phyloP scores from a whole-genome alignment of 2,797 vertebrate species.

The Xiphophorus birchmanni region DNA sequence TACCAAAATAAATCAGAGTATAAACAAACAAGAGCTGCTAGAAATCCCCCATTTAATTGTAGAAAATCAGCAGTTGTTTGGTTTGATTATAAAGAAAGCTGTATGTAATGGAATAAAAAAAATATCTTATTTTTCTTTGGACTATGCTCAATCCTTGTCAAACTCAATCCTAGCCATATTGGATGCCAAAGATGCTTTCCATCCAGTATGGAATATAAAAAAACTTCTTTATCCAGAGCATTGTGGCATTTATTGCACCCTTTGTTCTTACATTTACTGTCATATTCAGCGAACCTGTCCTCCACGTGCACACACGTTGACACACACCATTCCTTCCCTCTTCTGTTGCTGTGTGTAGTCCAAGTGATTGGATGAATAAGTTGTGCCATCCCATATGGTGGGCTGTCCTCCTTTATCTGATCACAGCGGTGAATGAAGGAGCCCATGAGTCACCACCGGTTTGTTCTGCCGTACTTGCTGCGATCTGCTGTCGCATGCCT shows the following conservation, averaged over 20 bases:
- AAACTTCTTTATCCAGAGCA: constrained; percentile 13
- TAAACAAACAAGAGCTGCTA: constrained; percentile 35
- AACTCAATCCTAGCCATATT: neutral
- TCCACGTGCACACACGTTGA: constrained; percentile 18
- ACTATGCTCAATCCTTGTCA: neutral
- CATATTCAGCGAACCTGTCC: constrained; percentile 50
- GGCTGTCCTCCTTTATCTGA: constrained; percentile 80
- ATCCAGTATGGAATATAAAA: neutral
- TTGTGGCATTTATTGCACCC: constrained; percentile 35
- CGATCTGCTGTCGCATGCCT: constrained; percentile 60
- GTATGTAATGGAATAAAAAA: constrained; percentile 10
- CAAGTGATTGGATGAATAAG: constrained; percentile 81
- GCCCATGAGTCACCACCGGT: constrained; percentile 76
- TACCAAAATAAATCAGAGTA: constrained; percentile 56
- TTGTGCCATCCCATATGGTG: constrained; percentile 84
- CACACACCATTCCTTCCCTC: constrained; percentile 49
- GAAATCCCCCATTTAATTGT: constrained; percentile 45
- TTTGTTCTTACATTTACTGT: constrained; percentile 53
- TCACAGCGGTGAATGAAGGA: constrained; percentile 79
- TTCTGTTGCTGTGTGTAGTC: constrained; percentile 70
- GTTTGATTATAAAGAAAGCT: constrained; percentile 37
- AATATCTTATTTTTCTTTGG: neutral
- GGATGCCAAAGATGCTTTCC: neutral
- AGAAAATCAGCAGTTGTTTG: constrained; percentile 10
- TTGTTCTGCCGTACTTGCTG: constrained; percentile 81